Percentiles rank a stretch among this genome's conserved stretches.
These are phyloP conservation scores for Zoanthus sociatus DNA, from an alignment of 92 coral and sea anemone species.

Conservation along the genomic window DNA sequence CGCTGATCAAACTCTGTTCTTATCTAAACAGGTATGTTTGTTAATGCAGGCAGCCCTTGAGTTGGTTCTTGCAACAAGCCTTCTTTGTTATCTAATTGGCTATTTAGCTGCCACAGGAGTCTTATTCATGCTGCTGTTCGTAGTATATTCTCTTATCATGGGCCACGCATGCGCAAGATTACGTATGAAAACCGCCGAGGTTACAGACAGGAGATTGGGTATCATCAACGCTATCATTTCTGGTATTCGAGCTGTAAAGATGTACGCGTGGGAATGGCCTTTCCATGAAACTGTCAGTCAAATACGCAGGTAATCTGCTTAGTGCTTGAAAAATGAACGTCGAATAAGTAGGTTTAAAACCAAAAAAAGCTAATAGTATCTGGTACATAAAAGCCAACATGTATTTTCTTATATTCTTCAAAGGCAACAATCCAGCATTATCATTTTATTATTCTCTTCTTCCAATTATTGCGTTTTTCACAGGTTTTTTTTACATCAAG, in stretches of 20 bases:
- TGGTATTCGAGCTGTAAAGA: conserved; percentile 30
- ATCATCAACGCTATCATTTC: conserved; percentile 46
- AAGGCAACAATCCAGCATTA: too few relatives aligned
- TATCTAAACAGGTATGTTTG: conserved; percentile 6
- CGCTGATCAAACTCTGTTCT: neutral
- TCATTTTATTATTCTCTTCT: too few relatives aligned
- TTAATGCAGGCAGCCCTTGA: conserved; percentile 64
- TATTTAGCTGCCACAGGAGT: conserved; percentile 70
- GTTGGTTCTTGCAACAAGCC: conserved; percentile 55
- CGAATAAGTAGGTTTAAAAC: too few relatives aligned
- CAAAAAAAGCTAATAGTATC: too few relatives aligned
- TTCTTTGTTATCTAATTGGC: conserved; percentile 75
- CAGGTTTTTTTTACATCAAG: too few relatives aligned
- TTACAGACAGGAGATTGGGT: conserved; percentile 72
- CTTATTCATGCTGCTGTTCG: conserved; percentile 58
- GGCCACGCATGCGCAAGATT: conserved; percentile 67
- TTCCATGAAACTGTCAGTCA: conserved; percentile 17
- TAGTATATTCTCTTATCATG: conserved; percentile 61
- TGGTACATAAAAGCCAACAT: too few relatives aligned
- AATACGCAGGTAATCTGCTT: conserved; percentile 16
- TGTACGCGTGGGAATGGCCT: conserved; percentile 36
- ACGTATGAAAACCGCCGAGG: conserved; percentile 68
- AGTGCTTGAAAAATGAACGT: too few relatives aligned
- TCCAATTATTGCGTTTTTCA: too few relatives aligned
- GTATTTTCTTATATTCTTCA: too few relatives aligned